Percentiles rank a stretch among this genome's conserved stretches.
phyloP scores from a whole-genome alignment of 2,113 vertebrate genomes.

The Chamaea fasciata region DNA sequence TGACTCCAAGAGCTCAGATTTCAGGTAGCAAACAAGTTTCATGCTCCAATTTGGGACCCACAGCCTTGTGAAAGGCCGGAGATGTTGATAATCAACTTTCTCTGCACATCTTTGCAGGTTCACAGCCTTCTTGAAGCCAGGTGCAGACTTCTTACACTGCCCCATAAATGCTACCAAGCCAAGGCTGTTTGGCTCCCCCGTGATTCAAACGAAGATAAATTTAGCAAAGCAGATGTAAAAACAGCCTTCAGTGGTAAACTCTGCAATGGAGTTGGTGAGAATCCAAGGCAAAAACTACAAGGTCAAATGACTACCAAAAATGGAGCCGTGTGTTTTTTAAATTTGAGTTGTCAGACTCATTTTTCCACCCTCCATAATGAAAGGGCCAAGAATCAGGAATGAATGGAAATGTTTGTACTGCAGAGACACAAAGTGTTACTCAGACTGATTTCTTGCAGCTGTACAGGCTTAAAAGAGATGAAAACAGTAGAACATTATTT shows the following conservation, averaged over 20 bases:
- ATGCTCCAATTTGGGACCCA: background rate
- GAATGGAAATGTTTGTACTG: background rate
- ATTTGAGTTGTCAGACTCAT: background rate
- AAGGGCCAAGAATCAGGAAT: background rate
- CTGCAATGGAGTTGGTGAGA: background rate
- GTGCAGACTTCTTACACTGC: background rate
- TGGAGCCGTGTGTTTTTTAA: background rate
- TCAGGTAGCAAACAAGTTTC: background rate
- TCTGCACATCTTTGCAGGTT: background rate
- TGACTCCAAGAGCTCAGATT: background rate
- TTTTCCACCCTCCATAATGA: background rate
- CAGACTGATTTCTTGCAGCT: background rate
- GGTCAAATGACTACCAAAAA: background rate
- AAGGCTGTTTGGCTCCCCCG: background rate
- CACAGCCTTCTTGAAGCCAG: background rate
- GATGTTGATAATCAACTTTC: background rate
- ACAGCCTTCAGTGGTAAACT: background rate
- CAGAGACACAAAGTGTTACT: background rate
- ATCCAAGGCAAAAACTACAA: background rate
- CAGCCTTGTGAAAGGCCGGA: background rate
- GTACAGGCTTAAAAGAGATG: background rate
- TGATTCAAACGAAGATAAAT: background rate
- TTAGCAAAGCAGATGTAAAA: slow-evolving; percentile 10
- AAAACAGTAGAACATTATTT: background rate
- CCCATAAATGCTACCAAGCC: background rate